A percentile compares a stretch with the other conserved stretches of the same genome.
phyloP scores from a whole-genome alignment of 2,797 vertebrate genomes.

The Phyllotis vaccarum region DNA sequence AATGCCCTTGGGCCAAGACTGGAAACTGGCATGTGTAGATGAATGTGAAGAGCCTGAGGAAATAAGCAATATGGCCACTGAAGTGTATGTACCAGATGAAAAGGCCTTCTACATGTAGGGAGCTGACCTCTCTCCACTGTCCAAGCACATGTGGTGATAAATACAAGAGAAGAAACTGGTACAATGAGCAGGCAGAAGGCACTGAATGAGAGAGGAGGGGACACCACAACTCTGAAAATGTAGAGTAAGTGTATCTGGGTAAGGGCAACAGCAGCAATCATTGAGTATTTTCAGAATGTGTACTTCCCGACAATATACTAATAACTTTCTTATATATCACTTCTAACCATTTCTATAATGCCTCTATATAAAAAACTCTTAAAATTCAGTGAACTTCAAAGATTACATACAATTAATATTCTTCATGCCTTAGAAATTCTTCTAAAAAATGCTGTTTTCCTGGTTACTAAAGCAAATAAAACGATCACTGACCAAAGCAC shows the following conservation, averaged over 20 bases:
- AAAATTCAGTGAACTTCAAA: slow-evolving; percentile 23
- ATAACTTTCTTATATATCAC: not conserved
- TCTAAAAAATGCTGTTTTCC: not conserved
- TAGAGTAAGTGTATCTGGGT: not conserved
- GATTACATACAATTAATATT: not conserved
- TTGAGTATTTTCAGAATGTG: not conserved
- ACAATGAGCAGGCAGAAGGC: not conserved
- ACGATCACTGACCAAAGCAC: not conserved
- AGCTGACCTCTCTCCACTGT: not conserved
- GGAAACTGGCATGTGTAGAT: not conserved
- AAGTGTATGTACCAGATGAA: not conserved
- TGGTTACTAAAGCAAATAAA: not conserved
- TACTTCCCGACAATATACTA: not conserved
- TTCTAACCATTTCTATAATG: slow-evolving; percentile 25
- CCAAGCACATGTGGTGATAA: not conserved
- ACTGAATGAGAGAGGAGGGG: not conserved
- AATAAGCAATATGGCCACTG: not conserved
- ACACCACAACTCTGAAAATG: not conserved
- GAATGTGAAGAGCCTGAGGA: not conserved
- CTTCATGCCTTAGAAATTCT: not conserved
- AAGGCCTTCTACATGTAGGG: not conserved
- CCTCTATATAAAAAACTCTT: not conserved
- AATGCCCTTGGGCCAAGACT: not conserved
- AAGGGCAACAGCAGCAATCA: not conserved
- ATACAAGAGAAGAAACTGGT: not conserved